A percentile compares a stretch with the other conserved stretches of the same genome.
Evolutionary conservation across 1,140 invertebrate genomes (phyloP).

Genomic region (Tyrophagus putrescentiae): DNA sequence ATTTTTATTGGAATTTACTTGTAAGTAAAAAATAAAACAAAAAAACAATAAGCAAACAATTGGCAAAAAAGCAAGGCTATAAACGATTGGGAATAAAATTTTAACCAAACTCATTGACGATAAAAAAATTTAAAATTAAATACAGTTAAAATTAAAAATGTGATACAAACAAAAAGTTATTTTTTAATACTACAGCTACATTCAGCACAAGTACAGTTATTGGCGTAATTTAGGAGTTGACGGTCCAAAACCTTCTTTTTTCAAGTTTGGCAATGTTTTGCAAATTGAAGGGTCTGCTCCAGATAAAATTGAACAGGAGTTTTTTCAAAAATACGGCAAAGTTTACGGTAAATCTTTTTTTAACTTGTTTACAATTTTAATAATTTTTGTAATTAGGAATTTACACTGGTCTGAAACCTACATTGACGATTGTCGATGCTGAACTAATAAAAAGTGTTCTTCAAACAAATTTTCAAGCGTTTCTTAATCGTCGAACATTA

Average conservation of each 20-base stretch:
- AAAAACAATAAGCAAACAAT: too few relatives aligned
- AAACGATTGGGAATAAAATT: too few relatives aligned
- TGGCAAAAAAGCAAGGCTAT: too few relatives aligned
- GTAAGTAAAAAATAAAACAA: too few relatives aligned
- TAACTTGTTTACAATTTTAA: too few relatives aligned
- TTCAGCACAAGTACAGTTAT: background rate
- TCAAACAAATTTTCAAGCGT: conserved; percentile 9
- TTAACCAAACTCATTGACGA: too few relatives aligned
- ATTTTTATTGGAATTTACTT: too few relatives aligned
- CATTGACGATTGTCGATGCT: conserved; percentile 13
- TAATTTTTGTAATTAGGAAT: too few relatives aligned
- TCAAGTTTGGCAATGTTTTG: background rate
- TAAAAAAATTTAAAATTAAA: too few relatives aligned
- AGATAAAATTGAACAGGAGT: background rate
- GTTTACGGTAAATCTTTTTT: background rate
- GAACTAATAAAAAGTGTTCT: conserved; percentile 15
- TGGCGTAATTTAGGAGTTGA: background rate
- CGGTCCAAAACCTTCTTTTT: background rate
- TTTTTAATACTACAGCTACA: too few relatives aligned
- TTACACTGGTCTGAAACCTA: conserved; percentile 9
- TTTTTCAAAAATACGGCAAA: background rate
- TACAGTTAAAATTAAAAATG: too few relatives aligned
- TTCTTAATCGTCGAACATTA: conserved; percentile 8
- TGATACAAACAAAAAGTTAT: too few relatives aligned
- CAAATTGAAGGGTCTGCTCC: background rate